These are phyloP conservation scores for Picus viridis DNA, from an alignment of 2,797 vertebrate species.

Conservation along the genomic window DNA sequence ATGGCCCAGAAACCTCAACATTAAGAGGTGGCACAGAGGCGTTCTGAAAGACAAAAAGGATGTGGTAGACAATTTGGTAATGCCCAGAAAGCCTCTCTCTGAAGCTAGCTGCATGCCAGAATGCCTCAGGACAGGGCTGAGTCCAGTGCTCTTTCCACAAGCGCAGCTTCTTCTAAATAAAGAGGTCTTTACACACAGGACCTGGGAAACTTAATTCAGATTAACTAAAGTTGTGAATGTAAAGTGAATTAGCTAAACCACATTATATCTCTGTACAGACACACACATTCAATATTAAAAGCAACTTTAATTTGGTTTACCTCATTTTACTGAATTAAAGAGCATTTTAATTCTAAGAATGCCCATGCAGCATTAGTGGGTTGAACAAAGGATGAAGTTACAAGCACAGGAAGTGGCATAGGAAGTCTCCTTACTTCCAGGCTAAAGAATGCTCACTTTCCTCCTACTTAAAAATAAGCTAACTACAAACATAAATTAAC, in stretches of 20 bases:
- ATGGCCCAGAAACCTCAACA: slow-evolving; percentile 41
- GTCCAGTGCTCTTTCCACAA: slow-evolving; percentile 32
- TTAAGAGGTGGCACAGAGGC: slow-evolving; percentile 18
- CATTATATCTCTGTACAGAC: neutral
- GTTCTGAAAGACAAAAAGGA: slow-evolving; percentile 43
- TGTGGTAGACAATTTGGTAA: slow-evolving; percentile 58
- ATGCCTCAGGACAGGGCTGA: slow-evolving; percentile 35
- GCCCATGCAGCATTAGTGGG: neutral
- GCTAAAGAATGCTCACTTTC: neutral
- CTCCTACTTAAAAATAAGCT: neutral
- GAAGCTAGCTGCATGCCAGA: neutral
- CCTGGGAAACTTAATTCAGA: slow-evolving; percentile 46
- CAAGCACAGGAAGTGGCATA: neutral
- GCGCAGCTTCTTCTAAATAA: slow-evolving; percentile 35
- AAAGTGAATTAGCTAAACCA: slow-evolving; percentile 51
- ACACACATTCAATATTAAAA: neutral
- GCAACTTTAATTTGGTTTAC: slow-evolving; percentile 33
- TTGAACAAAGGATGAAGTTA: slow-evolving; percentile 3
- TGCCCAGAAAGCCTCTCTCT: slow-evolving; percentile 34
- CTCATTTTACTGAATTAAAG: slow-evolving; percentile 23
- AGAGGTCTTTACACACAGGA: neutral
- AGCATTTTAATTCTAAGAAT: slow-evolving; percentile 32
- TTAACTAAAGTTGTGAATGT: slow-evolving; percentile 32
- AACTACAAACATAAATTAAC: neutral
- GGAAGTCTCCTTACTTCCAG: neutral